Evolutionary conservation across 30 jellyfish, hydroid and myxozoan species (phyloP), one percentile per base, ranked within the genome.

Genomic region (Aurelia sp.): DNA sequence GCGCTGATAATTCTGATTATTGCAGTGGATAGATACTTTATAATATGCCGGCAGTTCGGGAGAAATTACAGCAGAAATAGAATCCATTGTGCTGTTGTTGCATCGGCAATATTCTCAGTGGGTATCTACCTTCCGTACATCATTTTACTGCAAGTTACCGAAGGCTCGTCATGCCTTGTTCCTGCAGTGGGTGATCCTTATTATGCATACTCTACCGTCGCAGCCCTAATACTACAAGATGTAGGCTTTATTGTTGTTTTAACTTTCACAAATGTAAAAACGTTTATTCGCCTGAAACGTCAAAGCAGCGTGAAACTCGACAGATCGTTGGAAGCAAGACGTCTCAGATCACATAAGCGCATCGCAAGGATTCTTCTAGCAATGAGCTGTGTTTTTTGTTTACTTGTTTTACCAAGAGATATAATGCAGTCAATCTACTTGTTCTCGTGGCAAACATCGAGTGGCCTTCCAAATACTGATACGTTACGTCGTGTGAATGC

Each of bases 341-440:
- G 97, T 8, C 67, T 24, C 12, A 58, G 83, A 55, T 91, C 90
- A 67, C 78, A 84, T 57, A 74, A 66, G 71, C 82, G 91, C 17
- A 80, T 95, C 3, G 85, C 90, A 4, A 92, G 94, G n/a, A 78
- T 95, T 8, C 82, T 95, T 22, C 66, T 89, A 27, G 97, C 91
- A 5, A 74, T 95, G 92, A 78, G 90, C 77, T 58, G 83, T 52
- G 97, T 89, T 50, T 95, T 95, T 74, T 89, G 89, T 38, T 30
- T 90, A 53, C 89, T 90, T 47, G 91, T 92, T 27, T 76, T 95
- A 20, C 99, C 99, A 40, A 73, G 99, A 24, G 99, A 95, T 53
- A 55, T 95, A 30, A 59, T 90, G 40, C 97, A 89, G 71, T 20
- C 80, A 22, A 63, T 80, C 27, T 83, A 66, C 89, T 74, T 90